Percentiles rank a stretch among this genome's conserved stretches.
Conservation (phyloP, 2,797 vertebrate species). For the Macropodus opercularis region DNA sequence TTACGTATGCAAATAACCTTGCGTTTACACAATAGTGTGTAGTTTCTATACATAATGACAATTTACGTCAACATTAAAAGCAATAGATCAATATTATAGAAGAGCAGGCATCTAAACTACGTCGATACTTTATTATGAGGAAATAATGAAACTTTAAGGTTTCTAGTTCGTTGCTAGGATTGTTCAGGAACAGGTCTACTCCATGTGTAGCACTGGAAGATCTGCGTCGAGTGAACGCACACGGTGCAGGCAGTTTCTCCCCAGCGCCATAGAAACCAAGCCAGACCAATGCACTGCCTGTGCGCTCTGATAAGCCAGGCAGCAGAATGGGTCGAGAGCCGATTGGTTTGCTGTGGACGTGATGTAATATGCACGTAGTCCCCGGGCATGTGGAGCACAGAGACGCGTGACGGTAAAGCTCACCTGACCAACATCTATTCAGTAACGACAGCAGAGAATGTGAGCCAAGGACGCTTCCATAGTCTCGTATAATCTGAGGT, state of each 20-base stretch:
- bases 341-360: conserved; percentile 61
- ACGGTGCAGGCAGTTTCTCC: conserved; percentile 56
- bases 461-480: neutral
- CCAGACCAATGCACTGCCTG: conserved; percentile 57
- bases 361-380: conserved; percentile 50
- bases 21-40: too few relatives aligned
- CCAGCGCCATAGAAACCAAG: conserved; percentile 74
- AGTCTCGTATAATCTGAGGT: neutral
- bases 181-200: neutral
- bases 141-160: neutral
- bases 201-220: conserved; percentile 1
- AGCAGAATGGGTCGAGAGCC: conserved; percentile 23
- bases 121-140: neutral
- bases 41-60: neutral
- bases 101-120: neutral
- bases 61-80: too few relatives aligned
- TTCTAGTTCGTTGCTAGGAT: neutral
- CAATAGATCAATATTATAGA: neutral
- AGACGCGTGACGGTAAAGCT: conserved; percentile 40
- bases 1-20: too few relatives aligned
- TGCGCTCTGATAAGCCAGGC: conserved; percentile 71
- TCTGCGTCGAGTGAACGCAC: conserved; percentile 28
- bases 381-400: conserved; percentile 22
- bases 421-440: conserved; percentile 36
- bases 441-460: conserved; percentile 17